Conservation (phyloP, 2,797 vertebrate species). For the Periparus ater region DNA sequence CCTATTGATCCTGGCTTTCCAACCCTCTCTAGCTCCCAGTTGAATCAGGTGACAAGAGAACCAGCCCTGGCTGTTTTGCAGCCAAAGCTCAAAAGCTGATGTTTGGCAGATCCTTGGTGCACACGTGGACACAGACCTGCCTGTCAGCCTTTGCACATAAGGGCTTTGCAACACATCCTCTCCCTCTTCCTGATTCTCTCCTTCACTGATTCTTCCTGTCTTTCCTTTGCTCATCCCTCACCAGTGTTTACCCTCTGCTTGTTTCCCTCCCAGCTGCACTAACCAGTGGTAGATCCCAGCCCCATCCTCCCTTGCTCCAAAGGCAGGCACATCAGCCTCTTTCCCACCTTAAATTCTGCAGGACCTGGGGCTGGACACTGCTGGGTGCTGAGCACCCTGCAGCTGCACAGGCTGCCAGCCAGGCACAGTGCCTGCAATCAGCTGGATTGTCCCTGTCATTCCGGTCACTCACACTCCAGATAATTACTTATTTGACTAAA, state of each 20-base stretch:
- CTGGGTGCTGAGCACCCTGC: not conserved
- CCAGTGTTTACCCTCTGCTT: not conserved
- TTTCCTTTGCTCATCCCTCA: not conserved
- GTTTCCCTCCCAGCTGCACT: not conserved
- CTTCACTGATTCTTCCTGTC: not conserved
- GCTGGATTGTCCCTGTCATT: not conserved
- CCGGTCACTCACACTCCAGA: not conserved
- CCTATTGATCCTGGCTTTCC: conserved; percentile 23
- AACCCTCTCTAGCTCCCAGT: not conserved
- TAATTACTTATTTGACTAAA: conserved; percentile 46
- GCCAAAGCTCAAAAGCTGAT: not conserved
- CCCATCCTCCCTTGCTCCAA: not conserved
- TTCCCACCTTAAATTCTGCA: not conserved
- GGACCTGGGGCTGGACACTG: not conserved
- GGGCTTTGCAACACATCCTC: not conserved
- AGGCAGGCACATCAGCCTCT: not conserved
- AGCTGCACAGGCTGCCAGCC: not conserved
- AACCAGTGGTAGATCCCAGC: not conserved
- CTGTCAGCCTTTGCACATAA: not conserved
- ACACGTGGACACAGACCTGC: not conserved
- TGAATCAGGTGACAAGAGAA: not conserved
- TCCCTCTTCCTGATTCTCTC: not conserved
- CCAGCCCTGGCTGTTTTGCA: not conserved
- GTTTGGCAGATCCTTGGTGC: not conserved
- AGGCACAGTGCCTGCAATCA: not conserved